A percentile compares a stretch with the other conserved stretches of the same genome.
These are phyloP conservation scores for Thalassophryne amazonica DNA, from an alignment of 2,797 vertebrate genomes.

Conservation along the genomic window DNA sequence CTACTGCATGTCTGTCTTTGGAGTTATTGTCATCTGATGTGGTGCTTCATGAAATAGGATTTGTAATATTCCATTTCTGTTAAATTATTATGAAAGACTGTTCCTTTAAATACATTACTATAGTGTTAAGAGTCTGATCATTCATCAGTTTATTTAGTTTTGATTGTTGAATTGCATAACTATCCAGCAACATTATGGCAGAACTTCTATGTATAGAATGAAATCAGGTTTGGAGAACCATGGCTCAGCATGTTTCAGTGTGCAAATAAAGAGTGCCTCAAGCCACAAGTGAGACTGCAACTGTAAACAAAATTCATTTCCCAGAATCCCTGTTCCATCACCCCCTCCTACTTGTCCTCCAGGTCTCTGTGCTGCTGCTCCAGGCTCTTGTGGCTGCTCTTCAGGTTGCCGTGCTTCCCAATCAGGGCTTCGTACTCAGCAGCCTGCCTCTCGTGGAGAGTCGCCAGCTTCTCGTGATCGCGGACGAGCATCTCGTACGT, in stretches of 20 bases:
- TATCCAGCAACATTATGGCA: no score
- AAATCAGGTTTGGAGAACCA: no score
- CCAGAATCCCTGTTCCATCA: background rate
- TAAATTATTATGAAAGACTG: no score
- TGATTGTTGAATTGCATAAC: no score
- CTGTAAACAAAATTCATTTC: background rate
- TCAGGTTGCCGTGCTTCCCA: slow-evolving; percentile 91
- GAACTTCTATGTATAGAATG: no score
- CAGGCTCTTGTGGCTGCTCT: slow-evolving; percentile 90
- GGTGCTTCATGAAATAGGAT: no score
- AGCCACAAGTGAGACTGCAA: background rate
- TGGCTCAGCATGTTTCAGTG: no score
- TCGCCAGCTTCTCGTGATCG: slow-evolving; percentile 93
- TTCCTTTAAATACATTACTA: background rate
- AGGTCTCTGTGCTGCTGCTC: slow-evolving; percentile 93
- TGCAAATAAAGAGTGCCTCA: background rate
- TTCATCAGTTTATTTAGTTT: no score
- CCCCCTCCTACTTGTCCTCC: slow-evolving; percentile 86
- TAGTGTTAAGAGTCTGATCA: background rate
- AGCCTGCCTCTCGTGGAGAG: slow-evolving; percentile 93
- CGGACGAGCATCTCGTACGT: slow-evolving; percentile 92
- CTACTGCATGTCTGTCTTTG: no score
- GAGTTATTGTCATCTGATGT: no score
- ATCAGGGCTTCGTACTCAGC: slow-evolving; percentile 92
- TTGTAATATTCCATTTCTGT: no score